These are phyloP conservation scores for Budorcas taxicolor DNA, from an alignment of 2,113 vertebrate species.

Conservation along the genomic window DNA sequence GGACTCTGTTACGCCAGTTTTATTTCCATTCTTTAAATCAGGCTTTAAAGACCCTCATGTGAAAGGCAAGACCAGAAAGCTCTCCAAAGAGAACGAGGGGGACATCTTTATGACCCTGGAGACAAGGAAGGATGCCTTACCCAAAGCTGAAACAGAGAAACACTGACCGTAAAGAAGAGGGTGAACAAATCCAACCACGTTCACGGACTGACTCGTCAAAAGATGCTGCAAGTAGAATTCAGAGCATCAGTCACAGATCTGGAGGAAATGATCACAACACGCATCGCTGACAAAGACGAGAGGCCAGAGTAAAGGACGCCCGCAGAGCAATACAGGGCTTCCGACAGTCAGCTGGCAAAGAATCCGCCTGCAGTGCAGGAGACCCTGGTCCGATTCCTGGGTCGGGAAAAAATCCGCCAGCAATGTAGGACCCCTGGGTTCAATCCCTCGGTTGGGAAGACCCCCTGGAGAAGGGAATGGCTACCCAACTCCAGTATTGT, in stretches of 20 bases:
- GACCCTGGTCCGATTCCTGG: not conserved
- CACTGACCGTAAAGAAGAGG: not conserved
- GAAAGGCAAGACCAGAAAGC: not conserved
- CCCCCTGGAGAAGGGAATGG: not conserved
- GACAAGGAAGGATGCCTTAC: too few relatives aligned
- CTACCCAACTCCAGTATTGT: not conserved
- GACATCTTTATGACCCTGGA: not conserved
- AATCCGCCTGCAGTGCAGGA: not conserved
- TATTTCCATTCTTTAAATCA: not conserved
- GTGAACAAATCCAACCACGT: not conserved
- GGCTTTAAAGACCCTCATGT: not conserved
- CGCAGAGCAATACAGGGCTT: not conserved
- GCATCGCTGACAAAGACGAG: not conserved
- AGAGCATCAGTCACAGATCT: not conserved
- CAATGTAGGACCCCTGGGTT: not conserved
- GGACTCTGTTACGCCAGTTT: accelerated
- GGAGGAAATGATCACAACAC: not conserved
- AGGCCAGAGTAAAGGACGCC: not conserved
- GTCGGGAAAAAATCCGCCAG: not conserved
- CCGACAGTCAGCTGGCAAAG: not conserved
- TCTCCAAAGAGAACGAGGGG: not conserved
- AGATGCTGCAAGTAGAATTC: too few relatives aligned
- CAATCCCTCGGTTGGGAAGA: not conserved
- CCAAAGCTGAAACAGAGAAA: not conserved
- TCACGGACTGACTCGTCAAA: not conserved